Base-by-base conservation (phyloP, 23 tunicate genomes). In the Halocynthia roretzi region DNA sequence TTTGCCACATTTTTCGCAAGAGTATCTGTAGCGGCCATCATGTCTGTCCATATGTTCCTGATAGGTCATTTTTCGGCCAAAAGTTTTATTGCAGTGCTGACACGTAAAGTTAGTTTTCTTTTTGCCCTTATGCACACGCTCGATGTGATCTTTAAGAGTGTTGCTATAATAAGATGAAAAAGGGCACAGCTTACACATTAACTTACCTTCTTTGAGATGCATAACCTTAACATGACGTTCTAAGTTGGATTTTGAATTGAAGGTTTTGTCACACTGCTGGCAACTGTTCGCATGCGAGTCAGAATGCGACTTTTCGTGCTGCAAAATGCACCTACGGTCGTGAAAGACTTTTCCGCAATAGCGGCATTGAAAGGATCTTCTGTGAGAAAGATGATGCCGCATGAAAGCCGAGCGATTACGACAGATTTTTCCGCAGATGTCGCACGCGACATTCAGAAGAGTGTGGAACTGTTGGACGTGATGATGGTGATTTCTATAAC, bases 401-500 rank as follows among this genome's bases (percentile, higher is more conserved):
- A 20, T 40, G 2, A 65, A 65, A 10, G 70, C 22, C 0, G 70
- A 65, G 10, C 70, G 70, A 65, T 65, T 65, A 5, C 31, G 22
- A 48, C 70, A 65, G 31, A 65, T 15, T 65, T 65, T 65, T 10
- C 19, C 70, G 31, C 70, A 65, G 9, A 15, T 65, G 10, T 65
- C 31, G 19, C 70, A 65, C 10, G 70, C 31, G 9, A 65, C 19
- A 65, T 65, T 65, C 10, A 65, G 22, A 9, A 65, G 15, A 10
- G 70, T 65, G 19, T 65, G 70, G 70, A 65, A 65, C 31, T 65
- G 70, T 48, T 20, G 22, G 19, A 65, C 70, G 31, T 65, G 70
- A 48, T 65, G 70, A 65, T 15, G 70, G 17, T 20, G 19, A 40
- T 9, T 65, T 8, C 70, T 40, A 15, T 65, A 48, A 65, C 48